Evolutionary conservation across 2,113 vertebrate species (phyloP).

Genomic region (Oxyruncus cristatus): DNA sequence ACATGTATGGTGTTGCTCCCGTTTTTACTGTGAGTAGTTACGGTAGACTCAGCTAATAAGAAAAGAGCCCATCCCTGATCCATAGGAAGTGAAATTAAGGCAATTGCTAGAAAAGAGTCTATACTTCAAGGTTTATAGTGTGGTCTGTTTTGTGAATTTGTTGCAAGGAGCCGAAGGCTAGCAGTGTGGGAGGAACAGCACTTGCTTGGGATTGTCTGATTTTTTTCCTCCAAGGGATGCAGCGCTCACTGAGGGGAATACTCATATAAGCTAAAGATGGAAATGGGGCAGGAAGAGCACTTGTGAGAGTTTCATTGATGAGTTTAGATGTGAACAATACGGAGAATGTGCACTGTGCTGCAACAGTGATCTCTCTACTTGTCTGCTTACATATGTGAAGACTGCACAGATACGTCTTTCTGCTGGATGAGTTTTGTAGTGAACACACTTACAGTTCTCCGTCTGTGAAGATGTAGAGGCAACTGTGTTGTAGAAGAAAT

Average conservation of each 20-base stretch:
- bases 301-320: accelerated
- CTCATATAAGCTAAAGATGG: neutral
- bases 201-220: neutral
- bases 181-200: neutral
- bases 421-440: neutral
- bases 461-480: neutral
- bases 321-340: neutral
- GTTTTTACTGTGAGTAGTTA: neutral
- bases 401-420: neutral
- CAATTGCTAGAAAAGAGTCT: neutral
- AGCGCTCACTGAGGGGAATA: neutral
- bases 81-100: neutral
- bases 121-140: neutral
- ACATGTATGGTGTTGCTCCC: accelerated
- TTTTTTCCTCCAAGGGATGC: neutral
- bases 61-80: neutral
- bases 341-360: neutral
- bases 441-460: neutral
- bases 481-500: neutral
- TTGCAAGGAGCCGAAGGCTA: neutral
- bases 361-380: neutral
- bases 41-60: neutral
- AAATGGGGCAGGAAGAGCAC: neutral
- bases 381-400: neutral
- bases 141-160: neutral